Conservation (phyloP, 2,888 invertebrate species). For the Empis stercorea region DNA sequence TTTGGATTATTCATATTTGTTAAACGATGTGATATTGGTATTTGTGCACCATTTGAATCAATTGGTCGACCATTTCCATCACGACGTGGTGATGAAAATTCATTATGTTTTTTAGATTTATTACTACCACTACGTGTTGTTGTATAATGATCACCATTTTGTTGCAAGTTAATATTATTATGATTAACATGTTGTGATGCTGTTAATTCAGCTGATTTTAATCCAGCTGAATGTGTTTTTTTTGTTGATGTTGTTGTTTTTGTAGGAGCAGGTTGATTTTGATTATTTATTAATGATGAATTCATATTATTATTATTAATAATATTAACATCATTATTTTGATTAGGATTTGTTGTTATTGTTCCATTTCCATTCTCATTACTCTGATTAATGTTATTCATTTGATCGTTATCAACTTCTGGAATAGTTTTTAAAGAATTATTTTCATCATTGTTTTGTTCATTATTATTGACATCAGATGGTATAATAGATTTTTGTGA, state of each 20-base stretch:
- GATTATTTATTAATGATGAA: no score
- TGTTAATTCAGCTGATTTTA: not conserved
- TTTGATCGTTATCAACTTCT: no score
- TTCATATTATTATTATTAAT: not conserved
- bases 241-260: no score
- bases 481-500: not conserved
- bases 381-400: no score
- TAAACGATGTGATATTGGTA: not conserved
- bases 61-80: slow-evolving; percentile 5
- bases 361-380: not conserved
- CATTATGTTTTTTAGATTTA: slow-evolving; percentile 15
- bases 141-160: slow-evolving; percentile 8
- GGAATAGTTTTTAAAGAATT: not conserved
- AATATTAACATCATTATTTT: not conserved
- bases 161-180: no score
- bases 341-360: not conserved
- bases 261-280: no score
- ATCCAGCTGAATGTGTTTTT: no score
- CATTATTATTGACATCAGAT: not conserved
- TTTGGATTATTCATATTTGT: not conserved
- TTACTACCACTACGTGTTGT: slow-evolving; percentile 15
- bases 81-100: slow-evolving; percentile 10
- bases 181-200: no score
- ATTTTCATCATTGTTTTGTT: not conserved
- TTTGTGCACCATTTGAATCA: no score